Evolutionary conservation across 2,888 invertebrate genomes (phyloP).

Genomic region (Alloplasta piceator): DNA sequence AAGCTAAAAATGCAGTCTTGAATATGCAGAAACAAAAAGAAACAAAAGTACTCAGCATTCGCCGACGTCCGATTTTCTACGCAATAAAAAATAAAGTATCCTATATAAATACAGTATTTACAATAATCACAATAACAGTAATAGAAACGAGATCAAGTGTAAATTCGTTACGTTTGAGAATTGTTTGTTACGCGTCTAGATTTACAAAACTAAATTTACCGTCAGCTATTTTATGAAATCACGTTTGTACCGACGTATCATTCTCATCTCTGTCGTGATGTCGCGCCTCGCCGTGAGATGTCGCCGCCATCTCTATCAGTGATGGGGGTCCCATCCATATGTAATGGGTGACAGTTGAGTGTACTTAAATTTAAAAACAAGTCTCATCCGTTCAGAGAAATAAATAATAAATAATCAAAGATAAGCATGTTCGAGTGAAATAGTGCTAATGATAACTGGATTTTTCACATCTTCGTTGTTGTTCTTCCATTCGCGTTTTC

Average conservation of each 20-base stretch:
- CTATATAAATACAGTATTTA: slow-evolving; percentile 20
- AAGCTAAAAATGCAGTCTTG: slow-evolving; percentile 32
- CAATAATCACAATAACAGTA: slow-evolving; percentile 25
- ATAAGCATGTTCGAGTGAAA: slow-evolving; percentile 69
- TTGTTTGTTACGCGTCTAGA: not conserved
- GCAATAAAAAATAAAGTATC: slow-evolving; percentile 21
- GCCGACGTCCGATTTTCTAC: slow-evolving; percentile 34
- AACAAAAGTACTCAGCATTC: slow-evolving; percentile 34
- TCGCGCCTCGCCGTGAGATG: too few species aligned
- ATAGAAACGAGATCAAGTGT: slow-evolving; percentile 32
- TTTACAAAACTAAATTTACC: too few species aligned
- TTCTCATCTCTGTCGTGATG: too few species aligned
- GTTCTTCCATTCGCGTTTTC: slow-evolving; percentile 45
- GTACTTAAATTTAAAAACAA: slow-evolving; percentile 22
- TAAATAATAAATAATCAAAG: slow-evolving; percentile 56
- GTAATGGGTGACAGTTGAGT: too few species aligned
- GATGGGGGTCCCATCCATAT: too few species aligned
- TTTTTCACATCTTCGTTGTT: slow-evolving; percentile 18
- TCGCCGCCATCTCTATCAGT: too few species aligned
- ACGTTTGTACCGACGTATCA: too few species aligned
- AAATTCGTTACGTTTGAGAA: slow-evolving; percentile 47
- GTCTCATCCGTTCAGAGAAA: not conserved
- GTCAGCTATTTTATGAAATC: too few species aligned
- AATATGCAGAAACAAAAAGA: not conserved
- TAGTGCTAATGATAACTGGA: slow-evolving; percentile 48